phyloP scores from a whole-genome alignment of 2,888 invertebrate genomes.

The Troglohyphantes excavatus region DNA sequence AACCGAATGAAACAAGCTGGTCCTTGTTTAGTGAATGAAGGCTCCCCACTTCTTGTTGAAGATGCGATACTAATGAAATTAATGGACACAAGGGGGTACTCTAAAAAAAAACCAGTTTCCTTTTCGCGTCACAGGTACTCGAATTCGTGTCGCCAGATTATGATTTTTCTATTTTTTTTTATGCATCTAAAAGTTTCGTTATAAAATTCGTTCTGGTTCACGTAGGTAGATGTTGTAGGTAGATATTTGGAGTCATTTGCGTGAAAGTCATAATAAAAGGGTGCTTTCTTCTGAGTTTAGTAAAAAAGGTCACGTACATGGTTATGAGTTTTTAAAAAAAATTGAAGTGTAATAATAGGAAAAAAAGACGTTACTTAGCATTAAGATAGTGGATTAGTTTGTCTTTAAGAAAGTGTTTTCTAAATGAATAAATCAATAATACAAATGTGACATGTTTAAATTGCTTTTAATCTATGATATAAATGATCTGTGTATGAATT shows the following conservation, averaged over 20 bases:
- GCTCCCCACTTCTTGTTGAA: neutral
- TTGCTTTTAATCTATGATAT: no score
- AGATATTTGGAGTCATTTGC: neutral
- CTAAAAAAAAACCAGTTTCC: conserved; percentile 45
- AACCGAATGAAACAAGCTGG: conserved; percentile 1
- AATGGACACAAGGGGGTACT: conserved; percentile 16
- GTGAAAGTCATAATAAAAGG: conserved; percentile 1
- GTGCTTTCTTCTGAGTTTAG: no score
- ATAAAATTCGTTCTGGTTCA: neutral
- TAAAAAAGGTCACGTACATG: no score
- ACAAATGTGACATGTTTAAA: no score
- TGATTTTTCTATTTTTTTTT: neutral
- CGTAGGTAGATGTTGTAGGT: conserved; percentile 1
- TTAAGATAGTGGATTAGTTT: no score
- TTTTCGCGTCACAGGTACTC: neutral
- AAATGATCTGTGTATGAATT: no score
- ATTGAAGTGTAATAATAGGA: no score
- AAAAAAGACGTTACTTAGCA: no score
- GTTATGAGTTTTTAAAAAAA: no score
- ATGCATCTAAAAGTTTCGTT: neutral
- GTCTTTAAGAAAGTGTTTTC: no score
- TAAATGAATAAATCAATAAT: no score
- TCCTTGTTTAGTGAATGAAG: conserved; percentile 54
- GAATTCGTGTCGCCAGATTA: neutral
- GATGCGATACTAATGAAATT: conserved; percentile 15